Conservation (phyloP, 2,888 invertebrate species). For the Blera fallax region DNA sequence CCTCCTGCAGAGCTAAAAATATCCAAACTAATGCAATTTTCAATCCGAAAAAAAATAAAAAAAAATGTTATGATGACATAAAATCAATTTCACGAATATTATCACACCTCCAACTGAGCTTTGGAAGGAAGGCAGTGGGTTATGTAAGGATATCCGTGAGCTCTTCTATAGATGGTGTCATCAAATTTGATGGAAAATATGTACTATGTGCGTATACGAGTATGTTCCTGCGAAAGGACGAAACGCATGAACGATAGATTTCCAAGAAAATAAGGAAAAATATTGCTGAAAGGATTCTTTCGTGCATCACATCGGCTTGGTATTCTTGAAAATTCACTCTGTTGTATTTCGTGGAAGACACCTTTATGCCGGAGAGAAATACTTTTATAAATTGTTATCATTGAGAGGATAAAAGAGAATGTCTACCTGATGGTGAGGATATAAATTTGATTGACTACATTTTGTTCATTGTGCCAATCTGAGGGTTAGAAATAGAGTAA, state of each 20-base stretch:
- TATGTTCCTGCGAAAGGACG: background rate
- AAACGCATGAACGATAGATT: background rate
- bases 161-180: background rate
- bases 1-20: slow-evolving; percentile 6
- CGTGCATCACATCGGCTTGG: background rate
- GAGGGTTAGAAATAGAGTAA: background rate
- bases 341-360: background rate
- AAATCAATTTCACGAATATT: slow-evolving; percentile 57
- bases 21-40: slow-evolving; percentile 26
- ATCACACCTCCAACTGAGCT: slow-evolving; percentile 38
- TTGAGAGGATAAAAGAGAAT: background rate
- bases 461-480: background rate
- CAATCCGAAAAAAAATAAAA: background rate
- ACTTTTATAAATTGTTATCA: background rate
- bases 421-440: slow-evolving; percentile 5
- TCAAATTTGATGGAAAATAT: slow-evolving; percentile 21
- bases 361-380: background rate
- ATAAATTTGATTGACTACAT: slow-evolving; percentile 22
- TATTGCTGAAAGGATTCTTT: background rate
- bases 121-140: background rate
- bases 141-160: background rate
- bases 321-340: background rate
- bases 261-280: background rate
- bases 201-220: no score
- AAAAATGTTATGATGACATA: slow-evolving; percentile 17